Evolutionary conservation across 2,113 vertebrate species (phyloP), one percentile per base, ranked within the genome.

Genomic region (Rhea americana): DNA sequence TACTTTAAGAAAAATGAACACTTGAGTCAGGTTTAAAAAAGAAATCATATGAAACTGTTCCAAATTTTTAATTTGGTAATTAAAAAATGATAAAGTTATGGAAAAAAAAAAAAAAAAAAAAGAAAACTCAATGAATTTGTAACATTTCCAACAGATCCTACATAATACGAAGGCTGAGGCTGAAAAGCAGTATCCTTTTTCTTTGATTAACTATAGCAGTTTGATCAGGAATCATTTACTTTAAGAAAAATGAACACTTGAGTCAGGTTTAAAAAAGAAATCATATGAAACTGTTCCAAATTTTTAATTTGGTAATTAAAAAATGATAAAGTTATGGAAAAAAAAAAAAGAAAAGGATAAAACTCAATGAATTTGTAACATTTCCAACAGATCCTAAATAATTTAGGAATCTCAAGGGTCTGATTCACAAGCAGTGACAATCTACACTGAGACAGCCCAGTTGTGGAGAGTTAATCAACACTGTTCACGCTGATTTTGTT

Each of bases 221-320:
- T 78, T 50, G 4, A 32, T 5, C n/a, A 85, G 93, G 41, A 16
- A 93, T 71, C 48, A 63, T 83, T 80, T 74, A 85, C 14, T 81
- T 83, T 21, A 91, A 89, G 51, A 78, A n/a, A 71, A 51, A 15
- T 51, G 18, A 93, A 90, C 19, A 24, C 5, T 68, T 76, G 37
- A 91, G 41, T 75, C 39, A 68, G 68, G 53, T 87, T 76, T 85
- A 83, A 71, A 88, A 58, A 66, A 75, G 20, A 88, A 86, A 81
- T 83, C 47, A 88, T 32, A 94, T 43, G 47, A 78, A 75, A 73
- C 26, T 21, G 1, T 37, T 91, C 35, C 73, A 68, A 15, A 56
- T 75, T 93, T 85, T 77, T 75, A 82, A 90, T 86, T 86, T 94
- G 61, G 87, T 94, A 91, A 95, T 41, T 93, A 74, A 90, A 85